A percentile compares a stretch with the other conserved stretches of the same genome.
phyloP scores from a whole-genome alignment of 2,797 vertebrate genomes.

The Chaenodraco wilsoni region DNA sequence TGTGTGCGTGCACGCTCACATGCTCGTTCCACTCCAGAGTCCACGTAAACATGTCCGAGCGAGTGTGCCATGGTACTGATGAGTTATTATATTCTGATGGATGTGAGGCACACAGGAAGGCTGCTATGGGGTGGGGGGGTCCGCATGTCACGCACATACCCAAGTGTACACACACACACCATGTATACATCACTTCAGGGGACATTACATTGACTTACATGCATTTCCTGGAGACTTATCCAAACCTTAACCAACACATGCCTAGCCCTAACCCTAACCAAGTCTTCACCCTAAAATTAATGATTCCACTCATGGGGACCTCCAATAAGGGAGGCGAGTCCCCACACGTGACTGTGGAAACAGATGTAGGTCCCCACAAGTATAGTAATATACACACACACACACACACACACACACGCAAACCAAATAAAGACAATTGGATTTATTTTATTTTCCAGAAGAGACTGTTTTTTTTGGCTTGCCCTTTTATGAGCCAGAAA shows the following conservation, averaged over 20 bases:
- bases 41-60: slow-evolving; percentile 44
- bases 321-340: too few species aligned
- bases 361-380: too few species aligned
- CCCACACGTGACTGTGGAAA: too few species aligned
- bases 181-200: too few species aligned
- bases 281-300: too few species aligned
- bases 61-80: slow-evolving; percentile 41
- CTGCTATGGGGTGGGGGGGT: neutral
- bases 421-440: slow-evolving; percentile 62
- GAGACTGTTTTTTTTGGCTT: slow-evolving; percentile 59
- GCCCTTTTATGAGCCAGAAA: slow-evolving; percentile 67
- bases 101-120: slow-evolving; percentile 33
- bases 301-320: too few species aligned
- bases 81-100: slow-evolving; percentile 52
- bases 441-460: slow-evolving; percentile 62
- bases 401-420: slow-evolving; percentile 42
- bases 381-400: neutral
- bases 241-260: too few species aligned
- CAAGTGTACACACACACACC: too few species aligned
- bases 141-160: slow-evolving; percentile 17
- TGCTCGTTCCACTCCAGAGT: slow-evolving; percentile 20
- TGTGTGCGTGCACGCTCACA: slow-evolving; percentile 11
- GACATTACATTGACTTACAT: too few species aligned
- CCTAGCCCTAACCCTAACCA: too few species aligned
- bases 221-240: too few species aligned